These are phyloP conservation scores for Tupaia tana DNA, from an alignment of 2,113 vertebrate species.

Conservation along the genomic window DNA sequence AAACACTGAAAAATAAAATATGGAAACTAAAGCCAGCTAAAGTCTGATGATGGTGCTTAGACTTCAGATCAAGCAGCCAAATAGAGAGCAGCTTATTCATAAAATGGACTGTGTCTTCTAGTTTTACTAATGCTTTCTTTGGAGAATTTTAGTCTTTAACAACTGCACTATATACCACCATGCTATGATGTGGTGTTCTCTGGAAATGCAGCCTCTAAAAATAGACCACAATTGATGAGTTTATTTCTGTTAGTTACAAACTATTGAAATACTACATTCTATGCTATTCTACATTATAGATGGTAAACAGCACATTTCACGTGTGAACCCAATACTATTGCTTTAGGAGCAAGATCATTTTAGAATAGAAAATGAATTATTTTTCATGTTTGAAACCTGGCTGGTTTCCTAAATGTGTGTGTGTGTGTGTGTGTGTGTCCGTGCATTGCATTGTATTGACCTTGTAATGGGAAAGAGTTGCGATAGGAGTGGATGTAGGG, in stretches of 20 bases:
- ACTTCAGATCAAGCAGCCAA: constrained; percentile 82
- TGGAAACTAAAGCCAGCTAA: constrained; percentile 52
- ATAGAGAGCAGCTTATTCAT: constrained; percentile 81
- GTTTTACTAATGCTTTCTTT: constrained; percentile 78
- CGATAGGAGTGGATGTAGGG: background rate
- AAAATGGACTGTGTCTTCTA: constrained; percentile 81
- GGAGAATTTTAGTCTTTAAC: constrained; percentile 80
- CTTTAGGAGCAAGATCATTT: constrained; percentile 80
- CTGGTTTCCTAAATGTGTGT: background rate
- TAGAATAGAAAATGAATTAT: constrained; percentile 62
- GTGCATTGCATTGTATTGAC: background rate
- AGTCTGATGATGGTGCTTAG: constrained; percentile 79
- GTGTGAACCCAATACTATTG: constrained; percentile 70
- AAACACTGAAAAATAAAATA: too few relatives aligned
- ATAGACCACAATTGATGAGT: constrained; percentile 81
- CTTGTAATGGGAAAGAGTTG: background rate
- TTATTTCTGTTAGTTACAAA: constrained; percentile 84
- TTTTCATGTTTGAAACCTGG: constrained; percentile 67
- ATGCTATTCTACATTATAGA: constrained; percentile 73
- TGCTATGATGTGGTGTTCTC: constrained; percentile 80
- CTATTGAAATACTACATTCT: constrained; percentile 81
- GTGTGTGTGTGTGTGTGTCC: background rate
- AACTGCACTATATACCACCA: constrained; percentile 75
- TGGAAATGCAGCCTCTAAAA: constrained; percentile 82
- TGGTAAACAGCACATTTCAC: constrained; percentile 78